Base-by-base conservation (phyloP, 2,888 invertebrate genomes). In the Lepidocyrtoides sp. region DNA sequence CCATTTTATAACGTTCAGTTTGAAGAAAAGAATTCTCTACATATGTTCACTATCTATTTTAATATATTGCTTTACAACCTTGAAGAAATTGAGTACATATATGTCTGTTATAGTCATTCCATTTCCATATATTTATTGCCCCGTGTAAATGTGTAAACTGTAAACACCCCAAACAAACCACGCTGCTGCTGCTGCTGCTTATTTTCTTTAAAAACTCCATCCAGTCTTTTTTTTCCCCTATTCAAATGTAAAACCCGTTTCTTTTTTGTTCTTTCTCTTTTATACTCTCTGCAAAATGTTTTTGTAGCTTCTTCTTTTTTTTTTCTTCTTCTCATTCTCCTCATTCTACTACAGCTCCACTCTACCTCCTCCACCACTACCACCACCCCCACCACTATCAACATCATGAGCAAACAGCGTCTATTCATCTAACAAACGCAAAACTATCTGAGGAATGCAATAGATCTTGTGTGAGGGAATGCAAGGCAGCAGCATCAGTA, bases 391-490 rank as follows among this genome's bases (percentile, higher is more conserved):
- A 54, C 36, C 54, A 54, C 4, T 17, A 54, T n/a, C n/a, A n/a
- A n/a, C n/a, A n/a, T n/a, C n/a, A n/a, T n/a, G n/a, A 7, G 54
- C n/a, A 72, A 83, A 17, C 1, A 57, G 36, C 48, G 20, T n/a
- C 75, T 48, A 75, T 75, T 48, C 79, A 75, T 75, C 75, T 20
- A 54, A 79, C 79, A 79, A 79, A 44, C 17, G 85, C 90, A 81
- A 93, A 94, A 93, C 72, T 92, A 94, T 94, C 88, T 92, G 92
- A 93, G 93, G 94, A 94, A 94, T 94, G 94, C 93, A 94, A 94
- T 94, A 93, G 92, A 94, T 94, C 94, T 94, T 93, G 92, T 92
- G 91, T 63, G 44, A 82, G 84, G 92, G 92, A 93, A 93, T 92
- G 93, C 92, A 90, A 88, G 84, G 32, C 51, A 54, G 79, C 36